phyloP scores from a whole-genome alignment of 1,140 invertebrate genomes.

The Carcinoscorpius rotundicauda region DNA sequence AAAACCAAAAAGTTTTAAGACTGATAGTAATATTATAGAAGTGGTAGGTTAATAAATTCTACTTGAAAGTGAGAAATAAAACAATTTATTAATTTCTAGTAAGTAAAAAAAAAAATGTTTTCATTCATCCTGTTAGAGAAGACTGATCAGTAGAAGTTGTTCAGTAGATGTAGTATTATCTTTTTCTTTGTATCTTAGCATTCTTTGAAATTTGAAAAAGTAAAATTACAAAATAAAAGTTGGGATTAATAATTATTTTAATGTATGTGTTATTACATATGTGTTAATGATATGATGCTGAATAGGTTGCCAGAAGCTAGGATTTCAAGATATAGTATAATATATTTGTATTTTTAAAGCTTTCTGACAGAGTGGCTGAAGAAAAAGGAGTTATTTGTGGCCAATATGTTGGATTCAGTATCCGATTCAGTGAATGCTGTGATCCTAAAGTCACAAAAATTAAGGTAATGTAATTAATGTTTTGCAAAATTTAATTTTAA shows the following conservation, averaged over 20 bases:
- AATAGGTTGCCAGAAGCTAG: not conserved
- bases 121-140: too few species aligned
- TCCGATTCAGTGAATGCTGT: slow-evolving; percentile 76
- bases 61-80: too few species aligned
- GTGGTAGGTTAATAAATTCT: too few species aligned
- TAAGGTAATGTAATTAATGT: slow-evolving; percentile 47
- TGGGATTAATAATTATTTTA: slow-evolving; percentile 7
- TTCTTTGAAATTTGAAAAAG: not conserved
- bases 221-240: not conserved
- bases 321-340: too few species aligned
- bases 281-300: slow-evolving; percentile 2
- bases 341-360: slow-evolving; percentile 28
- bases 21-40: too few species aligned
- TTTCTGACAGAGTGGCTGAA: slow-evolving; percentile 80
- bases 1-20: too few species aligned
- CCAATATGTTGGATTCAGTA: slow-evolving; percentile 78
- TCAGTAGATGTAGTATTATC: too few species aligned
- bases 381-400: slow-evolving; percentile 69
- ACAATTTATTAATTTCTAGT: too few species aligned
- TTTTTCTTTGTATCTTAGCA: not conserved
- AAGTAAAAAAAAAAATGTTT: too few species aligned
- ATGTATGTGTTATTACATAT: slow-evolving; percentile 5
- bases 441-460: slow-evolving; percentile 56
- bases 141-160: too few species aligned
- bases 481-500: not conserved